A percentile compares a stretch with the other conserved stretches of the same genome.
phyloP scores from a whole-genome alignment of 2,888 invertebrate genomes.

The Dexiosoma caninum region DNA sequence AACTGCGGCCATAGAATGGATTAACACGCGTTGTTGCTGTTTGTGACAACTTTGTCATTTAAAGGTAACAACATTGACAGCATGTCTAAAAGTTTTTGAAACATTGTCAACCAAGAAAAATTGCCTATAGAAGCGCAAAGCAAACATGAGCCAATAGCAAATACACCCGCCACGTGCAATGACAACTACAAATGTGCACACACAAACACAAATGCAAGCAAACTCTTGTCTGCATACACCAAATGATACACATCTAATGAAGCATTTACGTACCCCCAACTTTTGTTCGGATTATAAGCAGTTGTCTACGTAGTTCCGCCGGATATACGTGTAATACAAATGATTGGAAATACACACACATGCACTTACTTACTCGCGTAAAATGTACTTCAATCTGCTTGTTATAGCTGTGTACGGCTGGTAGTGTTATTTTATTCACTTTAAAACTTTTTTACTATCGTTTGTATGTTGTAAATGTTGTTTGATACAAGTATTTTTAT shows the following conservation, averaged over 20 bases:
- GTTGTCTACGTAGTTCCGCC: constrained; percentile 37
- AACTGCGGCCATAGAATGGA: too few relatives aligned
- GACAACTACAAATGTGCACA: background rate
- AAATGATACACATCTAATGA: background rate
- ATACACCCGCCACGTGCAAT: background rate
- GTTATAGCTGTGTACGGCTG: background rate
- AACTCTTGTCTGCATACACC: background rate
- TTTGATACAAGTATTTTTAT: too few relatives aligned
- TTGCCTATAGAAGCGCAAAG: background rate
- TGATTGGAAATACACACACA: too few relatives aligned
- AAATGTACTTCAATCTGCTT: constrained; percentile 1
- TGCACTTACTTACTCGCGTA: too few relatives aligned
- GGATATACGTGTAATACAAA: constrained; percentile 39
- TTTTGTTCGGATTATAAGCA: constrained; percentile 37
- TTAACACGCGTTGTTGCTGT: background rate
- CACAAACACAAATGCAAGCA: background rate
- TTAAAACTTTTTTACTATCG: background rate
- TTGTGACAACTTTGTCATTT: background rate
- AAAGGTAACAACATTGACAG: background rate
- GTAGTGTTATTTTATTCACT: background rate
- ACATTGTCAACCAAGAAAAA: background rate
- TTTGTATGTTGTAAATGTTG: background rate
- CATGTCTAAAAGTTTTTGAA: background rate
- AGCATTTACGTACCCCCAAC: constrained; percentile 32
- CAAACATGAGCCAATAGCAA: background rate